Conservation (phyloP, 1,140 invertebrate species). For the Steinernema feltiae region DNA sequence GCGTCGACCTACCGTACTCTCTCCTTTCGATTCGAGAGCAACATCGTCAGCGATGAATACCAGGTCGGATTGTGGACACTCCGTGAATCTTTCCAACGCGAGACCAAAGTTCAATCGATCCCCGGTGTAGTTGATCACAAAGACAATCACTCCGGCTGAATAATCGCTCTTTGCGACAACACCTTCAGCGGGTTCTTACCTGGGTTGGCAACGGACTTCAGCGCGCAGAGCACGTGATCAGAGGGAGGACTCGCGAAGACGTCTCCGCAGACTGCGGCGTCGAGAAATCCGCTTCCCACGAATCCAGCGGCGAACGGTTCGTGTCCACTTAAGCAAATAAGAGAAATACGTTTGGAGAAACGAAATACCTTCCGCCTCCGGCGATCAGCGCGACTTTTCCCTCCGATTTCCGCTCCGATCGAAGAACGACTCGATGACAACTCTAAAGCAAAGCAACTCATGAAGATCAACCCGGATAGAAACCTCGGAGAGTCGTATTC, state of each 20-base stretch:
- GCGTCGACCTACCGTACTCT: slow-evolving; percentile 64
- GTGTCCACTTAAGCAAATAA: no score
- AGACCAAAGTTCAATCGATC: slow-evolving; percentile 77
- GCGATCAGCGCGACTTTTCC: slow-evolving; percentile 69
- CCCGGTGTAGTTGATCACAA: slow-evolving; percentile 79
- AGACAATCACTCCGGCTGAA: slow-evolving; percentile 68
- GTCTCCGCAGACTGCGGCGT: slow-evolving; percentile 69
- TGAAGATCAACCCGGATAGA: slow-evolving; percentile 56
- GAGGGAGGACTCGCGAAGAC: slow-evolving; percentile 73
- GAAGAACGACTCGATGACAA: slow-evolving; percentile 62
- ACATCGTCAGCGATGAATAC: slow-evolving; percentile 52
- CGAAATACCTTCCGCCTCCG: slow-evolving; percentile 76
- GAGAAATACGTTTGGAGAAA: no score
- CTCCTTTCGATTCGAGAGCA: slow-evolving; percentile 53
- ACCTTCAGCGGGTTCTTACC: slow-evolving; percentile 6
- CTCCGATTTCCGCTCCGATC: slow-evolving; percentile 62
- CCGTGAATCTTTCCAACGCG: slow-evolving; percentile 67
- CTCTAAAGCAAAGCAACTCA: slow-evolving; percentile 32
- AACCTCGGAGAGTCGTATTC: slow-evolving; percentile 64
- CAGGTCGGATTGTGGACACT: slow-evolving; percentile 58
- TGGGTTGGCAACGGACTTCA: slow-evolving; percentile 60
- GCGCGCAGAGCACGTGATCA: slow-evolving; percentile 66
- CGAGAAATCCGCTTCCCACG: slow-evolving; percentile 72
- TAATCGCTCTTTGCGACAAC: slow-evolving; percentile 21
- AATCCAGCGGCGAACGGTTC: slow-evolving; percentile 73